phyloP scores from a whole-genome alignment of 2,888 invertebrate species.

The Acanthosepion esculentum region DNA sequence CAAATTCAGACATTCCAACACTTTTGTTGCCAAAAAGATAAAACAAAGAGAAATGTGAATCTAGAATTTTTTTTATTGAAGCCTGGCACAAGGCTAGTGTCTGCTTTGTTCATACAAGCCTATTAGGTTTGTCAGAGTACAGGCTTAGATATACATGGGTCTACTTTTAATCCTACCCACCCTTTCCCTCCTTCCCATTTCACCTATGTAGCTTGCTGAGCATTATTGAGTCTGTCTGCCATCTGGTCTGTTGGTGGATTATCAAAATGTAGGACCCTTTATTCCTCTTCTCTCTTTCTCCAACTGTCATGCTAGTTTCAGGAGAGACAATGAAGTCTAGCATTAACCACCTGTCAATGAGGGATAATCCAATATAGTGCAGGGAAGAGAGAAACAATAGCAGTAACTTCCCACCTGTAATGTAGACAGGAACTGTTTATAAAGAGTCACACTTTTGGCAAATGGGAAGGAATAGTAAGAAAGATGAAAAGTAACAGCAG shows the following conservation, averaged over 20 bases:
- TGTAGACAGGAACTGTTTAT: not conserved
- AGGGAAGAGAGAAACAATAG: not conserved
- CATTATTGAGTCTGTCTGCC: not conserved
- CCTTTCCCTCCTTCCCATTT: not conserved
- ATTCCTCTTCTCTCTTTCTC: not conserved
- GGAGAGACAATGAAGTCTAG: not conserved
- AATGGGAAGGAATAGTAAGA: not conserved
- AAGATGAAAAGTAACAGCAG: not conserved
- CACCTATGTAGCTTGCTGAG: not conserved
- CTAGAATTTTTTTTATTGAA: no score
- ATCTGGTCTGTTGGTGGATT: not conserved
- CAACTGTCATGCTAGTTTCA: not conserved
- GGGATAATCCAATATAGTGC: not conserved
- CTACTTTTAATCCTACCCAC: not conserved
- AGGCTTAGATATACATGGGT: not conserved
- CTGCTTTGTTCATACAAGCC: no score
- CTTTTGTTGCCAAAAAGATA: no score
- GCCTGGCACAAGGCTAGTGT: no score
- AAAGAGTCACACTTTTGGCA: not conserved
- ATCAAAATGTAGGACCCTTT: not conserved
- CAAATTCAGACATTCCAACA: no score
- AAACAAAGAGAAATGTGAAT: no score
- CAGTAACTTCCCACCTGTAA: not conserved
- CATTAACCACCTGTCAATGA: constrained; percentile 9
- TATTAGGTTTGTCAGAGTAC: no score